Evolutionary conservation across 2,113 vertebrate genomes (phyloP).

Genomic region (Ranitomeya imitator): DNA sequence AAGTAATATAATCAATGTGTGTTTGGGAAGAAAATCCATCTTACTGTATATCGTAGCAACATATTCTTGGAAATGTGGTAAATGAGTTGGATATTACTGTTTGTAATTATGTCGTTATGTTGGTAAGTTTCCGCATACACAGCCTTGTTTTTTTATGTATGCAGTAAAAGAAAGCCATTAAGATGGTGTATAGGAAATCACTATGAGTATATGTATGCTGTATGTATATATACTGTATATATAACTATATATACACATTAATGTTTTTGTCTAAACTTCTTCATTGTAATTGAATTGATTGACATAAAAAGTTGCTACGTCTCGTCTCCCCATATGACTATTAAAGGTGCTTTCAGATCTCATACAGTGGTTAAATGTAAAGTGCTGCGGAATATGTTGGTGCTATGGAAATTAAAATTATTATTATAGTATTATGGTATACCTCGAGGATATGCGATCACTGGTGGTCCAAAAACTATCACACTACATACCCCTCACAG

Average conservation of each 20-base stretch:
- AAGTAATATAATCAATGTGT: conserved; percentile 46
- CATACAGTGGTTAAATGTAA: no score
- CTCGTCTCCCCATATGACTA: background rate
- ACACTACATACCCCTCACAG: no score
- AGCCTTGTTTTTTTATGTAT: background rate
- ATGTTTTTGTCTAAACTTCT: no score
- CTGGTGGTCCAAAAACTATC: no score
- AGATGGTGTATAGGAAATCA: background rate
- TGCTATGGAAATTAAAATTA: no score
- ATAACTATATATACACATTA: no score
- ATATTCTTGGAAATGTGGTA: conserved; percentile 46
- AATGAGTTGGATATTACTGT: conserved; percentile 30
- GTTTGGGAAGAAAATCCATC: conserved; percentile 43
- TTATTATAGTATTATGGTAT: no score
- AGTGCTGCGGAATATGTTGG: no score
- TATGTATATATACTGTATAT: no score
- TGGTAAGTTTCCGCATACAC: background rate
- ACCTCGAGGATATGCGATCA: no score
- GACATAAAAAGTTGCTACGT: background rate
- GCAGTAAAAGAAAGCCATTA: background rate
- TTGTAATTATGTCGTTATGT: background rate
- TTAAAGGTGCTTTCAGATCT: background rate
- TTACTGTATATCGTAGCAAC: conserved; percentile 2
- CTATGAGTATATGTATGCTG: no score
- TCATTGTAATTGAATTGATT: no score